Conservation (phyloP, 30 jellyfish, hydroid and myxozoan species). For the Aurelia coerulea region DNA sequence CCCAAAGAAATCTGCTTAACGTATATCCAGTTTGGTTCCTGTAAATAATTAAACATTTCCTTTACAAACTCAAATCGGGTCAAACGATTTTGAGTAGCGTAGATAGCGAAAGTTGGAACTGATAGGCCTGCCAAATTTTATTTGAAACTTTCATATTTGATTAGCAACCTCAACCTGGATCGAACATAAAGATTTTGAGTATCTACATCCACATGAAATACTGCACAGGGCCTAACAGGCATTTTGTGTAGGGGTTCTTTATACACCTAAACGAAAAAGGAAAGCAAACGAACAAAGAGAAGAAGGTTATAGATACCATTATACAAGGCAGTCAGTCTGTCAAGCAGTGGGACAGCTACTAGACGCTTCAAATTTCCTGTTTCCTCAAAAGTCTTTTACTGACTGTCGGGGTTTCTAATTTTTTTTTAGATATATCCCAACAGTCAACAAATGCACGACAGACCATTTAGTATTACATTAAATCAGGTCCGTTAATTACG, state of each 20-base stretch:
- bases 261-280: background rate
- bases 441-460: constrained; percentile 5
- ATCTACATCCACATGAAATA: background rate
- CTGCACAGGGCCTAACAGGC: background rate
- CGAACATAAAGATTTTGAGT: background rate
- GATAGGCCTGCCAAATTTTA: too few species aligned
- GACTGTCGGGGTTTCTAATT: too few species aligned
- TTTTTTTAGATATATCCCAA: background rate
- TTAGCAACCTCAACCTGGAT: too few species aligned
- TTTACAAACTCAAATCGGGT: too few species aligned
- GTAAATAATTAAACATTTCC: too few species aligned
- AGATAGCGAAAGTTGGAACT: too few species aligned
- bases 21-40: too few species aligned
- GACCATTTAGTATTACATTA: background rate
- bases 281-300: background rate
- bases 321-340: background rate
- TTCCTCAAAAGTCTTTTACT: background rate
- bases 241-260: background rate
- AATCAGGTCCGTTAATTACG: background rate
- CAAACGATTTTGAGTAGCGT: too few species aligned
- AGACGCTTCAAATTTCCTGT: constrained; percentile 2
- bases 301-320: background rate
- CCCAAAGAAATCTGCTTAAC: too few species aligned
- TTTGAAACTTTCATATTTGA: too few species aligned
- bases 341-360: constrained; percentile 1